Percentiles rank a stretch among this genome's conserved stretches.
Conservation (phyloP, 2,888 invertebrate genomes). For the Scaptomyza caliginosa region DNA sequence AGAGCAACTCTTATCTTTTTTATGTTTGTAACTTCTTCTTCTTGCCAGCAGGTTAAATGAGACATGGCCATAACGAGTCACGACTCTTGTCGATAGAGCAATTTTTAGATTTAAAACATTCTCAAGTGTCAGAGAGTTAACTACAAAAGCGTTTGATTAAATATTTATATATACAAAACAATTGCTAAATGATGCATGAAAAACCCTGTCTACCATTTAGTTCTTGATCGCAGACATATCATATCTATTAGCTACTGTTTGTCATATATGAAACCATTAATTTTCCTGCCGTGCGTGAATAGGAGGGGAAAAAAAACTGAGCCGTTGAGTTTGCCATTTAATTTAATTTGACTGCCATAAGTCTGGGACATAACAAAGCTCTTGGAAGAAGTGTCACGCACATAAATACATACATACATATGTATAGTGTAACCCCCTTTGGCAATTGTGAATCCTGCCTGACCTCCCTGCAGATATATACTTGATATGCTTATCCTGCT, state of each 20-base stretch:
- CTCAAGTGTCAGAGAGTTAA: neutral
- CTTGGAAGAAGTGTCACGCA: conserved; percentile 45
- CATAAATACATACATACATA: neutral
- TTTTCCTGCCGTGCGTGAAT: conserved; percentile 16
- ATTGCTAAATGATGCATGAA: neutral
- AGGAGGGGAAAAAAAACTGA: conserved; percentile 19
- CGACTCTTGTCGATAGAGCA: conserved; percentile 12
- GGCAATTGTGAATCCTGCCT: conserved; percentile 14
- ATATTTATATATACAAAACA: neutral
- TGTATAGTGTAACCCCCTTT: conserved; percentile 1
- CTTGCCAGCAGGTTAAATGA: conserved; percentile 37
- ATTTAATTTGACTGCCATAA: conserved; percentile 76
- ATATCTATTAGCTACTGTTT: conserved; percentile 38
- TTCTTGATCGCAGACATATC: neutral
- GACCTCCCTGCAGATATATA: conserved; percentile 45
- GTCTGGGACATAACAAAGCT: conserved; percentile 51
- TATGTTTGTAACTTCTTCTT: conserved; percentile 64
- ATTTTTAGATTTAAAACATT: neutral
- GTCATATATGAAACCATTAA: conserved; percentile 45
- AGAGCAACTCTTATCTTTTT: conserved; percentile 67
- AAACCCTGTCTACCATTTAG: neutral
- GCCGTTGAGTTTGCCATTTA: conserved; percentile 79
- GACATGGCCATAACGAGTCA: conserved; percentile 26
- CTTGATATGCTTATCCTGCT: conserved; percentile 60
- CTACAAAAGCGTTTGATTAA: too few relatives aligned